Conservation (phyloP, 2,113 vertebrate genomes). For the Scartelaos histophorus region DNA sequence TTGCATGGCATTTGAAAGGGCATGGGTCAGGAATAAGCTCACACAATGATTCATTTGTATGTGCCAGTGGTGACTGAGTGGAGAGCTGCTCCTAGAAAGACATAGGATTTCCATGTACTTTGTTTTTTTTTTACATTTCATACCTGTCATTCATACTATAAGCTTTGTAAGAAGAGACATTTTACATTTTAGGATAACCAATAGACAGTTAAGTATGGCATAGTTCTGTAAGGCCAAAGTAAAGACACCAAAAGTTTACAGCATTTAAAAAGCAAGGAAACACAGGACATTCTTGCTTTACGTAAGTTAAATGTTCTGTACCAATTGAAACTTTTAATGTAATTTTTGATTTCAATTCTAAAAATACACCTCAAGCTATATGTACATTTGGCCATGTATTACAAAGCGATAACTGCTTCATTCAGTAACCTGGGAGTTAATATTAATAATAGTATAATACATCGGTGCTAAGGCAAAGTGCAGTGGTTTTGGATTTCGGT, state of each 20-base stretch:
- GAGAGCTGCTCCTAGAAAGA: not conserved
- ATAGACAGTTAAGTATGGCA: not conserved
- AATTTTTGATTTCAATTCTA: not conserved
- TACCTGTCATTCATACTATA: not conserved
- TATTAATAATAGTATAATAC: too few relatives aligned
- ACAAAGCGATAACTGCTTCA: not conserved
- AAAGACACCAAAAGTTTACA: not conserved
- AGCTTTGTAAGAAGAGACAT: not conserved
- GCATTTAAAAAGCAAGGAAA: constrained; percentile 1
- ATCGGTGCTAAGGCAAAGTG: too few relatives aligned
- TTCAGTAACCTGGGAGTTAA: not conserved
- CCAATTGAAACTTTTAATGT: not conserved
- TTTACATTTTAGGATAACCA: not conserved
- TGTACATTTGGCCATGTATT: not conserved
- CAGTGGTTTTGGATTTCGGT: too few relatives aligned
- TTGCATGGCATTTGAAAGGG: constrained; percentile 5
- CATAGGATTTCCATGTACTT: not conserved
- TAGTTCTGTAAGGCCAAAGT: constrained; percentile 3
- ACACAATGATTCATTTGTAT: not conserved
- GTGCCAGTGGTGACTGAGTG: not conserved
- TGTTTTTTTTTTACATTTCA: not conserved
- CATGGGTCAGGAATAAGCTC: not conserved
- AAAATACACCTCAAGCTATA: not conserved
- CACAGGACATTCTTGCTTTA: not conserved
- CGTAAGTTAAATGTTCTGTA: not conserved